These are phyloP conservation scores for Tachuris rubrigastra DNA, from an alignment of 2,113 vertebrate genomes.

Conservation along the genomic window DNA sequence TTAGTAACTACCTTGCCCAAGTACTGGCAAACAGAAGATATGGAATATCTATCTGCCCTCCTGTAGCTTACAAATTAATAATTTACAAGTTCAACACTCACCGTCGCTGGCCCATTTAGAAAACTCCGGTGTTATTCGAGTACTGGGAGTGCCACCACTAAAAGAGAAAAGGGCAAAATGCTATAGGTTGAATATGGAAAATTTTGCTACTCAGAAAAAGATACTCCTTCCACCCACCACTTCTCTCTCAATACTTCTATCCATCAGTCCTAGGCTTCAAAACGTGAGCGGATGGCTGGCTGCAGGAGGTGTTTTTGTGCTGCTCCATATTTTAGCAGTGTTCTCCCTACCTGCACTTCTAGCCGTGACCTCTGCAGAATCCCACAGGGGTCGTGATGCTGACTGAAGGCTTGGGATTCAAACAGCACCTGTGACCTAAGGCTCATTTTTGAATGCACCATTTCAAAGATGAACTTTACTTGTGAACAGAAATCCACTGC, in stretches of 20 bases:
- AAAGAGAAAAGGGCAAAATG: constrained; percentile 5
- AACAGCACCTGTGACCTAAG: not conserved
- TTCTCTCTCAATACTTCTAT: not conserved
- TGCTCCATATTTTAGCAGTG: not conserved
- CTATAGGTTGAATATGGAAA: not conserved
- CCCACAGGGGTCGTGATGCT: not conserved
- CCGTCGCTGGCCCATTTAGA: constrained; percentile 98
- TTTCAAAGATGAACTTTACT: not conserved
- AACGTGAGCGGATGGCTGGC: not conserved
- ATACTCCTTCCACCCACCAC: not conserved
- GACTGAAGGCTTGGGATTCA: not conserved
- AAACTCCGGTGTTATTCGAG: constrained; percentile 96
- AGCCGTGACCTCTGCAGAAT: not conserved
- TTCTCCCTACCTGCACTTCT: not conserved
- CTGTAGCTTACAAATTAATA: not conserved
- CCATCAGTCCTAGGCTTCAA: not conserved
- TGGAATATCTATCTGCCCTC: not conserved
- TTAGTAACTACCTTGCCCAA: not conserved
- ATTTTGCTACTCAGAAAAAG: not conserved
- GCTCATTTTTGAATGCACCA: not conserved
- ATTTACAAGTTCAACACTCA: constrained; percentile 70
- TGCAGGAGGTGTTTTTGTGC: not conserved
- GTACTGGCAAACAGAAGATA: not conserved
- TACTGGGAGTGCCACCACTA: constrained; percentile 95
- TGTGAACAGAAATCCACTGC: not conserved